Percentiles rank a stretch among this genome's conserved stretches.
Evolutionary conservation across 2,888 invertebrate genomes (phyloP).

Genomic region (Strigamia maritima): DNA sequence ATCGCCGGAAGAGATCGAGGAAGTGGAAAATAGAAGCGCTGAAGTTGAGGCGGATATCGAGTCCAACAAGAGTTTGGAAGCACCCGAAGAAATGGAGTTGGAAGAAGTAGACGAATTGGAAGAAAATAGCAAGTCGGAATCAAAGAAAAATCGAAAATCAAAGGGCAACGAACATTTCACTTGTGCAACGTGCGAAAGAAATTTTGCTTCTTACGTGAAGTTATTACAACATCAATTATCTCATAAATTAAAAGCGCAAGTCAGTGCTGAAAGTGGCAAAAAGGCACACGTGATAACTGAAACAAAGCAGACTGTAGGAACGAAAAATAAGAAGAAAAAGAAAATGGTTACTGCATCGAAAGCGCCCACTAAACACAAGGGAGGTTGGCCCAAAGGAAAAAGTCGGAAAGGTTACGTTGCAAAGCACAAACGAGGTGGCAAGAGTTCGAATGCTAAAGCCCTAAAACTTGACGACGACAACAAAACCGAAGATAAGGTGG

Average conservation of each 20-base stretch:
- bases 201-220: constrained; percentile 52
- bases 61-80: neutral
- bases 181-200: constrained; percentile 53
- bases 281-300: neutral
- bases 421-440: constrained; percentile 11
- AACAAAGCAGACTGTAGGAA: neutral
- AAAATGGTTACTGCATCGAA: neutral
- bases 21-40: constrained; percentile 1
- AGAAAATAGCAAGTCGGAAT: neutral
- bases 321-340: neutral
- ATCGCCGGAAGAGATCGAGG: neutral
- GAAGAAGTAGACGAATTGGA: neutral
- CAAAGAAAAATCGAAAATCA: constrained; percentile 15
- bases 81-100: neutral
- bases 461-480: neutral
- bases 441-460: neutral
- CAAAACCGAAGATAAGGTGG: neutral
- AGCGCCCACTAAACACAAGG: constrained; percentile 28
- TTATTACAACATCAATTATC: constrained; percentile 55
- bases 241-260: constrained; percentile 46
- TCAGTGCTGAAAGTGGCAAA: neutral
- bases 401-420: constrained; percentile 37
- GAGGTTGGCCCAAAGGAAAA: constrained; percentile 39
- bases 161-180: constrained; percentile 41
- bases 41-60: constrained; percentile 11